Conservation (phyloP, 2,797 vertebrate genomes). For the Leucoraja ocellata region DNA sequence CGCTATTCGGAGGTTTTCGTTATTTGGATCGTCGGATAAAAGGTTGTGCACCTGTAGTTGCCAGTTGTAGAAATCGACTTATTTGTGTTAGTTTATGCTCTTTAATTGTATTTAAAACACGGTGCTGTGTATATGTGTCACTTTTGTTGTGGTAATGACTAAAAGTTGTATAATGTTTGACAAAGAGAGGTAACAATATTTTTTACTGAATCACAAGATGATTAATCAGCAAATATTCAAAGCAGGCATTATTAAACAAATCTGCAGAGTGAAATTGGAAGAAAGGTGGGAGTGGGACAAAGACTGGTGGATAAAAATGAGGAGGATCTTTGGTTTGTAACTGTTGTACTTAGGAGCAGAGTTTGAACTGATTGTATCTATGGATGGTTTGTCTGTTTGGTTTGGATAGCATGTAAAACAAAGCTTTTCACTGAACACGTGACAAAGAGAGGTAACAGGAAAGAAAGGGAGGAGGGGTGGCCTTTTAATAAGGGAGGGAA, state of each 20-base stretch:
- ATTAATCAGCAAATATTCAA: neutral
- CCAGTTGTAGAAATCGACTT: neutral
- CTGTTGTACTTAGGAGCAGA: too few species aligned
- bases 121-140: neutral
- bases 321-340: neutral
- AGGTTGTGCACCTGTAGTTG: too few species aligned
- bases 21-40: too few species aligned
- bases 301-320: neutral
- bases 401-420: too few species aligned
- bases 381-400: too few species aligned
- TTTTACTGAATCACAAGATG: neutral
- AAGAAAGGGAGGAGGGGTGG: too few species aligned
- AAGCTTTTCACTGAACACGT: too few species aligned
- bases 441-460: too few species aligned
- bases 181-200: neutral
- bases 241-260: neutral
- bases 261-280: neutral
- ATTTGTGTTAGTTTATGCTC: neutral
- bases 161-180: neutral
- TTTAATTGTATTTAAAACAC: neutral
- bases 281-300: too few species aligned
- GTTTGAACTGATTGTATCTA: too few species aligned
- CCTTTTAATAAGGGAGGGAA: too few species aligned
- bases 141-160: neutral
- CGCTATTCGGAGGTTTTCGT: too few species aligned